Evolutionary conservation across 2,888 invertebrate genomes (phyloP), one percentile per base, ranked within the genome.

Genomic region (Drosophila sordidapex): DNA sequence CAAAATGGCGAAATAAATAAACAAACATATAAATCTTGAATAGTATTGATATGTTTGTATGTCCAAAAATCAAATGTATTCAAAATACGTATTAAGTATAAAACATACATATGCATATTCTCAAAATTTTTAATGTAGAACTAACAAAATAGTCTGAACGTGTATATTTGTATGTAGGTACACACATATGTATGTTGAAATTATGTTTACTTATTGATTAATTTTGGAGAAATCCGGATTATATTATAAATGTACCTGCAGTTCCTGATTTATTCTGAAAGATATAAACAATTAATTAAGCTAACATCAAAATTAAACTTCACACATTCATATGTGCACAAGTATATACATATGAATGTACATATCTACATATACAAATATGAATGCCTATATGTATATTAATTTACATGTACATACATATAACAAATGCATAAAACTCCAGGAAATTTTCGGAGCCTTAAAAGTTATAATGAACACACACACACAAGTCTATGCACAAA

Each of bases 241-340:
- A 53, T 46, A 29, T 33, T 52, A 58, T 29, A 43, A 40, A 64
- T 66, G 79, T 91, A 92, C 92, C 92, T 92, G 92, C 82, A 89
- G 88, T 90, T 91, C 90, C 91, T 78, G 89, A 87, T 88, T 84
- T 76, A 90, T 91, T 91, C 91, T 91, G 83, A 83, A 89, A 83
- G 40, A 65, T 76, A 61, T 70, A 81, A 59, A 43, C 27, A 59
- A 72, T 80, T 66, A 75, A 25, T 58, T 40, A 57, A 35, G 31
- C 27, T n/a, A 51, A 35, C 36, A 63, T 25, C 35, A 11, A 57
- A 18, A 29, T 33, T 21, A n/a, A 56, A 43, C 15, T 46, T 46
- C 46, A 25, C 46, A 25, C 25, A 15, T 21, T 18, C 21, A 46
- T 43, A n/a, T 43, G n/a, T n/a, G 43, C n/a, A n/a, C n/a, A 43